These are phyloP conservation scores for Hafferia zeledoni DNA, from an alignment of 2,797 vertebrate genomes.

Conservation along the genomic window DNA sequence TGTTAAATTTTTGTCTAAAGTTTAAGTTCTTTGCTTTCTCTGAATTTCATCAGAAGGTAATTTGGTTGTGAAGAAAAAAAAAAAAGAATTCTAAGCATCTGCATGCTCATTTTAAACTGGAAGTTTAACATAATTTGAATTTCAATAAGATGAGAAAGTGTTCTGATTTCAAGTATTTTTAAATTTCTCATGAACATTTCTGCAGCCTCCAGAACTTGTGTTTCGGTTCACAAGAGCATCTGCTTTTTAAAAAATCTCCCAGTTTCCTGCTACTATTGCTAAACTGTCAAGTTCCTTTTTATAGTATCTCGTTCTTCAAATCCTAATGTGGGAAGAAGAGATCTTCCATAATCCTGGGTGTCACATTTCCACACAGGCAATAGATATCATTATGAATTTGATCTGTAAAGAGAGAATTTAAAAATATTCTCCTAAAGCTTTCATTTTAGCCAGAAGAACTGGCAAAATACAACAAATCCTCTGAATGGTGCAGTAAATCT, in stretches of 20 bases:
- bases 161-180: constrained; percentile 47
- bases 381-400: background rate
- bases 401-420: background rate
- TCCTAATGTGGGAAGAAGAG: background rate
- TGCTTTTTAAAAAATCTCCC: constrained; percentile 26
- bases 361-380: background rate
- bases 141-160: constrained; percentile 40
- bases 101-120: constrained; percentile 30
- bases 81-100: background rate
- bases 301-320: background rate
- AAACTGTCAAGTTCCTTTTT: background rate
- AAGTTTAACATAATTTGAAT: constrained; percentile 49
- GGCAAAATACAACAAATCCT: constrained; percentile 9
- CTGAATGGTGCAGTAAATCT: background rate
- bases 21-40: constrained; percentile 22
- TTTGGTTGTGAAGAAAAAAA: background rate
- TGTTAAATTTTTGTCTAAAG: constrained; percentile 6
- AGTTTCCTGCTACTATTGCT: background rate
- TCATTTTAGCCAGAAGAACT: background rate
- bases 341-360: background rate
- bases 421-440: background rate
- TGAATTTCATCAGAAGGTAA: constrained; percentile 52
- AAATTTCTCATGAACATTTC: constrained; percentile 19
- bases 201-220: background rate
- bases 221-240: constrained; percentile 30